phyloP scores from a whole-genome alignment of 2,113 vertebrate genomes.

The Balaeniceps rex region DNA sequence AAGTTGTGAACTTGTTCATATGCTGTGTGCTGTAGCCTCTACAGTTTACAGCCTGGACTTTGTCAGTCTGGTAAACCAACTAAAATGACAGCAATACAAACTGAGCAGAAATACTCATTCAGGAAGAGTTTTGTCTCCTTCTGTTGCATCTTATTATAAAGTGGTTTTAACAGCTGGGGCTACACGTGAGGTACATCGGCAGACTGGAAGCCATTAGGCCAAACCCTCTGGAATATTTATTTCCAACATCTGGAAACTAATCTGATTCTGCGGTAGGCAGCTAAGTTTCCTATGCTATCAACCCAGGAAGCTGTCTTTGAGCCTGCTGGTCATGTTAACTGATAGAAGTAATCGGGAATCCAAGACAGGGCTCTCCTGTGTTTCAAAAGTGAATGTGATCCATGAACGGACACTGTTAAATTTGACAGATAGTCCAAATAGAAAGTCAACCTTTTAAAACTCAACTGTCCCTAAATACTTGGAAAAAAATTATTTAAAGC shows the following conservation, averaged over 20 bases:
- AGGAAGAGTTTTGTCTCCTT: slow-evolving; percentile 26
- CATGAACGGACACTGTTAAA: fast-evolving
- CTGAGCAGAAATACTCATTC: not conserved
- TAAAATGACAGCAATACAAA: not conserved
- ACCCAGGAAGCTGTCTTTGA: not conserved
- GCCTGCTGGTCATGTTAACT: not conserved
- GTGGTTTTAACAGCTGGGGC: slow-evolving; percentile 39
- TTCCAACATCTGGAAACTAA: not conserved
- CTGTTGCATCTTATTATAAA: not conserved
- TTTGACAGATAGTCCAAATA: not conserved
- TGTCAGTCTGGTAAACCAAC: not conserved
- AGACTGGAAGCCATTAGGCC: slow-evolving; percentile 5
- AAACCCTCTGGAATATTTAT: slow-evolving; percentile 1
- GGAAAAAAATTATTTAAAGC: not conserved
- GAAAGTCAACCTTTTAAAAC: not conserved
- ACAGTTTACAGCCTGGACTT: not conserved
- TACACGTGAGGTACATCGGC: not conserved
- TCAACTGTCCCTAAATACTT: not conserved
- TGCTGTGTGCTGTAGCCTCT: not conserved
- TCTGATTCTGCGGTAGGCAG: not conserved
- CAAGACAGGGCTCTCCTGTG: not conserved
- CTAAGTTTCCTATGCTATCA: not conserved
- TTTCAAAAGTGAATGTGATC: not conserved
- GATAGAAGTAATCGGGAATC: not conserved
- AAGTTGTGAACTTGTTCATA: not conserved